A percentile compares a stretch with the other conserved stretches of the same genome.
Conservation (phyloP, 2,113 vertebrate species). For the Neomonachus schauinslandi region DNA sequence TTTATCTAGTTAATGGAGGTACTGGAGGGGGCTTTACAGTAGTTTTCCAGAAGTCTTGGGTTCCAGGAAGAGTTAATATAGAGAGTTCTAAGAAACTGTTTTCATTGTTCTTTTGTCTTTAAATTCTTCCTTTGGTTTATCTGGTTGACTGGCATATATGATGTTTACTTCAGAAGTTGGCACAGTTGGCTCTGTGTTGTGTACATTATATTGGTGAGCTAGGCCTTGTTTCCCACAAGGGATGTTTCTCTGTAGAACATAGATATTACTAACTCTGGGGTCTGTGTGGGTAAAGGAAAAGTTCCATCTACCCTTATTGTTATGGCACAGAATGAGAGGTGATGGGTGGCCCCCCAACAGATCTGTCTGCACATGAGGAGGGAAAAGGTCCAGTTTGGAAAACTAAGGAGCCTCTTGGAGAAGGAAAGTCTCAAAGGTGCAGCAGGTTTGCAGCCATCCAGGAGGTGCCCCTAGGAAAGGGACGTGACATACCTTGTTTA, state of each 20-base stretch:
- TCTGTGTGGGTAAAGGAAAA: background rate
- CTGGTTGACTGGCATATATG: background rate
- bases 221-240: background rate
- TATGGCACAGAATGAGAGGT: background rate
- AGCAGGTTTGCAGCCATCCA: background rate
- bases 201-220: background rate
- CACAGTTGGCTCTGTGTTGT: background rate
- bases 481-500: background rate
- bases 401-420: background rate
- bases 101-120: background rate
- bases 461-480: background rate
- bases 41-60: conserved; percentile 21
- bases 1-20: conserved; percentile 13
- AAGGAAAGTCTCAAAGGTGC: background rate
- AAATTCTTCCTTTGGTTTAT: conserved; percentile 12
- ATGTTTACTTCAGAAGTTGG: background rate
- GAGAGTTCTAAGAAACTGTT: background rate
- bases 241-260: background rate
- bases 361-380: background rate
- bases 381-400: background rate
- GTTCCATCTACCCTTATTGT: background rate
- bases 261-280: background rate
- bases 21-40: background rate
- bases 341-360: background rate
- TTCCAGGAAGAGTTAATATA: background rate